These are phyloP conservation scores for Dascyllus trimaculatus DNA, from an alignment of 2,113 vertebrate species.

Conservation along the genomic window DNA sequence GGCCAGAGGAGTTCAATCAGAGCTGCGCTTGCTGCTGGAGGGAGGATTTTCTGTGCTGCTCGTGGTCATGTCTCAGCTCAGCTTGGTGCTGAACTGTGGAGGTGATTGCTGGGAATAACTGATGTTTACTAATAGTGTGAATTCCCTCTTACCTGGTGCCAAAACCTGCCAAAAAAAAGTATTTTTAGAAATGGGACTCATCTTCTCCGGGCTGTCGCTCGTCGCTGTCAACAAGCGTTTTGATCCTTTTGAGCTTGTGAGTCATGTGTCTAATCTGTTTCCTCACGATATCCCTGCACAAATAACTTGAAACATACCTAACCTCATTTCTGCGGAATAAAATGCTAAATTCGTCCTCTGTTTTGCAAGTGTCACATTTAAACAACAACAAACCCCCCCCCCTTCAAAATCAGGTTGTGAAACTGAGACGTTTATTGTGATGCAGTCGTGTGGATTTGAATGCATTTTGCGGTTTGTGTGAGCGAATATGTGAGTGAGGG, in stretches of 20 bases:
- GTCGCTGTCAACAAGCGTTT: slow-evolving; percentile 59
- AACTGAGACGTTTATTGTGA: slow-evolving; percentile 3
- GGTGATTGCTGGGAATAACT: slow-evolving; percentile 4
- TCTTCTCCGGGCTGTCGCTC: slow-evolving; percentile 46
- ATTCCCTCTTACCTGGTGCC: slow-evolving; percentile 24
- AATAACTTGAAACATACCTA: slow-evolving; percentile 50
- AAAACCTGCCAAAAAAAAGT: slow-evolving; percentile 40
- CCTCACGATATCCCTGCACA: slow-evolving; percentile 33
- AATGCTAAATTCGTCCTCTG: slow-evolving; percentile 33
- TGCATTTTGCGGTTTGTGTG: neutral
- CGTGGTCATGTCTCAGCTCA: neutral
- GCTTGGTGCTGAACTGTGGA: neutral
- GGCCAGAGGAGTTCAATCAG: slow-evolving; percentile 9
- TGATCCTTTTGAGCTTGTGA: slow-evolving; percentile 64
- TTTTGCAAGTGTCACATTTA: neutral
- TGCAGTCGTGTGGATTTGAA: slow-evolving; percentile 2
- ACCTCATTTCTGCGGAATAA: slow-evolving; percentile 40
- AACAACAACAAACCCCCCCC: neutral
- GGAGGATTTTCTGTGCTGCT: slow-evolving; percentile 1
- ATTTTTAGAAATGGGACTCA: slow-evolving; percentile 47
- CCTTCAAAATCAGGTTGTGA: neutral
- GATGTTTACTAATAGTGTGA: slow-evolving; percentile 6
- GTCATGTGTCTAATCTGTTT: slow-evolving; percentile 60
- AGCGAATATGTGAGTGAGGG: neutral
- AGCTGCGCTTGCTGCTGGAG: neutral